phyloP scores from a whole-genome alignment of 2,888 invertebrate genomes.

The Cremastinae sp. region DNA sequence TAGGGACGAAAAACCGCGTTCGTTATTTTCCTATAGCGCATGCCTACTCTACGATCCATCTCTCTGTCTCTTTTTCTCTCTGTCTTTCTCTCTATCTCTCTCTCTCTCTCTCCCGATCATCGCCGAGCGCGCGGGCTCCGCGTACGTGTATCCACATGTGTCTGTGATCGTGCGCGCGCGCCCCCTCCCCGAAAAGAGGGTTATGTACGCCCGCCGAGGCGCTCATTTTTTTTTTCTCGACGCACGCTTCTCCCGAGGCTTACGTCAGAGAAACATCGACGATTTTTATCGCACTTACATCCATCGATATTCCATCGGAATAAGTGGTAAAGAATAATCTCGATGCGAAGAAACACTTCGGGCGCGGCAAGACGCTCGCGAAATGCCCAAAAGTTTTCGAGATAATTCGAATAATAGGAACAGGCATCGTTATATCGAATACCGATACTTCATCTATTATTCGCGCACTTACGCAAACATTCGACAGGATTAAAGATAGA shows the following conservation, averaged over 20 bases:
- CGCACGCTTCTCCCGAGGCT: constrained; percentile 31
- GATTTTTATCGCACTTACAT: constrained; percentile 27
- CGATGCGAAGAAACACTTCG: too few species aligned
- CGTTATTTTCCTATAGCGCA: constrained; percentile 41
- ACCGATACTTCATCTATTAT: not conserved
- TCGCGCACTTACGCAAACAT: constrained; percentile 42
- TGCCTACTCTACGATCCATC: constrained; percentile 27
- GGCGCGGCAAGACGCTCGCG: too few species aligned
- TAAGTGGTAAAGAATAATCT: too few species aligned
- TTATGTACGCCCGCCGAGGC: constrained; percentile 34
- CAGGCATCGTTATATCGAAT: not conserved
- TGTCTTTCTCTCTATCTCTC: too few species aligned
- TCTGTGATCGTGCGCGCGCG: constrained; percentile 25
- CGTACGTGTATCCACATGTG: not conserved
- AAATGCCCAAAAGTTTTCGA: too few species aligned
- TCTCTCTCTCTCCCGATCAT: too few species aligned
- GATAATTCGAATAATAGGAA: too few species aligned
- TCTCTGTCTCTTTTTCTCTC: constrained; percentile 12
- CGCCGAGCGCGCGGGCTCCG: not conserved
- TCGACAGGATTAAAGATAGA: constrained; percentile 31
- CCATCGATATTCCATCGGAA: not conserved
- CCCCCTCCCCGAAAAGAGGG: constrained; percentile 15
- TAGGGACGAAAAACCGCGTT: constrained; percentile 58
- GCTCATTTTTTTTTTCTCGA: constrained; percentile 12
- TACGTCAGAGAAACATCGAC: constrained; percentile 52